Evolutionary conservation across 2,113 vertebrate species (phyloP).

Genomic region (Aphyosemion australe): DNA sequence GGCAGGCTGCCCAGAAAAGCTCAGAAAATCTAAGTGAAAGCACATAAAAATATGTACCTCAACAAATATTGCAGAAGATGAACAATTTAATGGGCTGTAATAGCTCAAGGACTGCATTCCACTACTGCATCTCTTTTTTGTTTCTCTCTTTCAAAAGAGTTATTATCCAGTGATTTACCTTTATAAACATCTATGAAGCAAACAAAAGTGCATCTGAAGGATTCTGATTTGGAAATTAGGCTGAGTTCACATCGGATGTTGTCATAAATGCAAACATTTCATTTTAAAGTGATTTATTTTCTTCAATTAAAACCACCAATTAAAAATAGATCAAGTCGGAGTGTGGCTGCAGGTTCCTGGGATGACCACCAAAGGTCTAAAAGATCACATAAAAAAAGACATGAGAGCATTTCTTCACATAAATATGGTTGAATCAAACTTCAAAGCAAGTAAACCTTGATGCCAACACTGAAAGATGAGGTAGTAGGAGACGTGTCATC

Average conservation of each 20-base stretch:
- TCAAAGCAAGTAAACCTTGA: too few species aligned
- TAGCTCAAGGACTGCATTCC: slow-evolving; percentile 32
- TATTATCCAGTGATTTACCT: slow-evolving; percentile 1
- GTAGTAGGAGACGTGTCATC: too few species aligned
- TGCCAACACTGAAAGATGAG: too few species aligned
- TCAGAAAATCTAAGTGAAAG: slow-evolving; percentile 53
- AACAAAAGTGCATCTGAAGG: slow-evolving; percentile 15
- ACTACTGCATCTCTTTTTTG: not conserved
- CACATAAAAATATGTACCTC: slow-evolving; percentile 53
- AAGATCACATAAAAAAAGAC: too few species aligned
- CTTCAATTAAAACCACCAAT: too few species aligned
- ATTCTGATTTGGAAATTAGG: slow-evolving; percentile 30
- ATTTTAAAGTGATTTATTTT: too few species aligned
- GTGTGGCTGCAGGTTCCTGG: too few species aligned
- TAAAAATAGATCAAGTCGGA: too few species aligned
- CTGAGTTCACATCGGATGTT: slow-evolving; percentile 37
- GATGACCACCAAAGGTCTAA: too few species aligned
- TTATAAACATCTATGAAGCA: slow-evolving; percentile 19
- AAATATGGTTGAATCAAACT: too few species aligned
- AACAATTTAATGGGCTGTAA: slow-evolving; percentile 52
- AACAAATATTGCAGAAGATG: slow-evolving; percentile 34
- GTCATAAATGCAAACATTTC: slow-evolving; percentile 22
- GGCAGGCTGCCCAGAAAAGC: slow-evolving; percentile 43
- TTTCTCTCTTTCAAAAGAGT: slow-evolving; percentile 19
- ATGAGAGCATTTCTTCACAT: too few species aligned